These are phyloP conservation scores for Pycnonotus jocosus DNA, from an alignment of 2,113 vertebrate genomes.

Conservation along the genomic window DNA sequence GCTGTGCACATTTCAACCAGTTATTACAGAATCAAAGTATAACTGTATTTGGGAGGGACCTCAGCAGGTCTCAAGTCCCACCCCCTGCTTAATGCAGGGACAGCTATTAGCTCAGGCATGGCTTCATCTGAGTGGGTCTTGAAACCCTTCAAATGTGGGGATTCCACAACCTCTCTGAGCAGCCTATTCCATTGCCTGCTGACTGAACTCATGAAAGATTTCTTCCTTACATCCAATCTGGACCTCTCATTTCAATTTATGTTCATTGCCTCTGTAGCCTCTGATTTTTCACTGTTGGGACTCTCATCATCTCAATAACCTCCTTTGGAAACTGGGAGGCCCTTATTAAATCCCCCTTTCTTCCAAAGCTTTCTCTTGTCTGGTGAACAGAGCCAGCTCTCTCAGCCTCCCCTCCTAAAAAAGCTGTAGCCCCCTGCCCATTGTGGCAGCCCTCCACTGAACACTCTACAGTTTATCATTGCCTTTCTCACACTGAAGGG, in stretches of 20 bases:
- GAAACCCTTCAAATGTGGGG: neutral
- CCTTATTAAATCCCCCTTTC: neutral
- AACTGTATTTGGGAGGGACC: neutral
- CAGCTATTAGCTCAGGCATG: neutral
- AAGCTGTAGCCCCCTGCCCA: neutral
- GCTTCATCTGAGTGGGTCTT: neutral
- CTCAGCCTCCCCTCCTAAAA: neutral
- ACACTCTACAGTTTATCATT: neutral
- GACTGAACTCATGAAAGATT: neutral
- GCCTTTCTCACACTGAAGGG: neutral
- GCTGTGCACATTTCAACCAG: neutral
- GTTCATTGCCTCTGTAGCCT: neutral
- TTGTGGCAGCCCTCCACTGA: rapidly evolving
- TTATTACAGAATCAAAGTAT: neutral
- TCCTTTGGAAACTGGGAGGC: neutral
- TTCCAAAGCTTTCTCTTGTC: neutral
- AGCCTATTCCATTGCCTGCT: neutral
- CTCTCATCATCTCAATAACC: neutral
- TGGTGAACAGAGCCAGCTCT: neutral
- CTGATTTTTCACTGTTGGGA: neutral
- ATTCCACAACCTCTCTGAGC: neutral
- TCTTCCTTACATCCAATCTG: neutral
- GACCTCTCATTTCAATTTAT: neutral
- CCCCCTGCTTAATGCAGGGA: neutral
- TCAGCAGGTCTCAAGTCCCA: neutral